Evolutionary conservation across 2,888 invertebrate genomes (phyloP).

Genomic region (Protophormia terraenovae): DNA sequence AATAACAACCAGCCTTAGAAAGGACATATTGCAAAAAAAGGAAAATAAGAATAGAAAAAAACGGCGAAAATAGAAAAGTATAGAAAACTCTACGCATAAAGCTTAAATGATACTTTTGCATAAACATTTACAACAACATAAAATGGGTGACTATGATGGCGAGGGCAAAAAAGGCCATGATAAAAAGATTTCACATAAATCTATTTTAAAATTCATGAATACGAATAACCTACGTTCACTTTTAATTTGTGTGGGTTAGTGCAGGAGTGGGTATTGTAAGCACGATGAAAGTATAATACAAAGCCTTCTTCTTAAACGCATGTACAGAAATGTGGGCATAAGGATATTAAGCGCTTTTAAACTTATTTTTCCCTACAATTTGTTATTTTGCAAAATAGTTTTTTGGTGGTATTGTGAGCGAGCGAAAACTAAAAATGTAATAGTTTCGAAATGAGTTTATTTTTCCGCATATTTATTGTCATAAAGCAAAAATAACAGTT

Average conservation of each 20-base stretch:
- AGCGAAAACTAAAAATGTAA: slow-evolving; percentile 42
- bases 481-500: slow-evolving; percentile 30
- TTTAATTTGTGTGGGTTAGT: background rate
- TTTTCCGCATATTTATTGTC: slow-evolving; percentile 40
- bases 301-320: slow-evolving; percentile 18
- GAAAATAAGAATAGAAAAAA: no score
- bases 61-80: background rate
- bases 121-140: slow-evolving; percentile 42
- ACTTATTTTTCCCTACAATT: slow-evolving; percentile 19
- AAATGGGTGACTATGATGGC: slow-evolving; percentile 25
- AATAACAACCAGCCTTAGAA: background rate
- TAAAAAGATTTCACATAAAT: slow-evolving; percentile 17
- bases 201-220: slow-evolving; percentile 33
- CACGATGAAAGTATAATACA: slow-evolving; percentile 27
- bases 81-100: slow-evolving; percentile 7
- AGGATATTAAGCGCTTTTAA: background rate
- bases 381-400: slow-evolving; percentile 12
- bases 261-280: background rate
- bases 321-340: background rate
- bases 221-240: background rate
- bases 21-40: slow-evolving; percentile 18
- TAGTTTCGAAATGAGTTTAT: slow-evolving; percentile 38
- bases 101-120: slow-evolving; percentile 25
- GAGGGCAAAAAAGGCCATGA: slow-evolving; percentile 11
- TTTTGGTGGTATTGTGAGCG: background rate